phyloP scores from a whole-genome alignment of 2,888 invertebrate species.

The Sympetrum striolatum region DNA sequence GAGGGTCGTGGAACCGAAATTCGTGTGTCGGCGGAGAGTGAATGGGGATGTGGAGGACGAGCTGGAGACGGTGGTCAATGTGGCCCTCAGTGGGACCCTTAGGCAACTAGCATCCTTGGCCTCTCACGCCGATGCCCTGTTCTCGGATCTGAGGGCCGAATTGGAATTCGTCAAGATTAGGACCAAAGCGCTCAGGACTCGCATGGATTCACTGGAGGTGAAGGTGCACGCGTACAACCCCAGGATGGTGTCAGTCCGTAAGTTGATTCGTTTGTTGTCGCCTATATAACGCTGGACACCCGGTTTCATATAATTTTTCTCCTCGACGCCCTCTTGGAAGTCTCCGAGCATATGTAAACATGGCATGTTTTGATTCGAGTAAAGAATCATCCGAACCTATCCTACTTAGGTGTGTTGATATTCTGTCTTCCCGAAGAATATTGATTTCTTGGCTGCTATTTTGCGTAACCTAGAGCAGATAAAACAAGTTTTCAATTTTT shows the following conservation, averaged over 20 bases:
- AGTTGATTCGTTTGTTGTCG: conserved; percentile 64
- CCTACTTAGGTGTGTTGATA: too few relatives aligned
- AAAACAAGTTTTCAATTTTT: too few relatives aligned
- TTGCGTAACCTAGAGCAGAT: too few relatives aligned
- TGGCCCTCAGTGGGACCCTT: conserved; percentile 82
- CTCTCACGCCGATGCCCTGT: conserved; percentile 83
- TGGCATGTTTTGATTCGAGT: too few relatives aligned
- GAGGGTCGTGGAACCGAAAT: conserved; percentile 82
- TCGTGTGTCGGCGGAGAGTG: conserved; percentile 69
- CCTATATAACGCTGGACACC: conserved; percentile 6
- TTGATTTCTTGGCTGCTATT: too few relatives aligned
- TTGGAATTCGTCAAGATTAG: conserved; percentile 77
- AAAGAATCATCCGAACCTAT: too few relatives aligned
- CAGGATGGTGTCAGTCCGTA: conserved; percentile 91
- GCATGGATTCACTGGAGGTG: conserved; percentile 74
- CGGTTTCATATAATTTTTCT: neutral
- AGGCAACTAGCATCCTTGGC: conserved; percentile 86
- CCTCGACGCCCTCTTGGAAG: neutral
- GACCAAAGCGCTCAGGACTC: conserved; percentile 72
- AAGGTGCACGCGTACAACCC: conserved; percentile 80
- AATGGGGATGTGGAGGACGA: conserved; percentile 73
- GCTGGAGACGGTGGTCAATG: conserved; percentile 85
- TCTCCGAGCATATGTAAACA: too few relatives aligned
- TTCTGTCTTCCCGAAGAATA: too few relatives aligned
- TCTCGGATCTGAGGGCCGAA: conserved; percentile 79